A percentile compares a stretch with the other conserved stretches of the same genome.
These are phyloP conservation scores for Chaetoderma sp. DNA, from an alignment of 2,888 invertebrate genomes.

Conservation along the genomic window DNA sequence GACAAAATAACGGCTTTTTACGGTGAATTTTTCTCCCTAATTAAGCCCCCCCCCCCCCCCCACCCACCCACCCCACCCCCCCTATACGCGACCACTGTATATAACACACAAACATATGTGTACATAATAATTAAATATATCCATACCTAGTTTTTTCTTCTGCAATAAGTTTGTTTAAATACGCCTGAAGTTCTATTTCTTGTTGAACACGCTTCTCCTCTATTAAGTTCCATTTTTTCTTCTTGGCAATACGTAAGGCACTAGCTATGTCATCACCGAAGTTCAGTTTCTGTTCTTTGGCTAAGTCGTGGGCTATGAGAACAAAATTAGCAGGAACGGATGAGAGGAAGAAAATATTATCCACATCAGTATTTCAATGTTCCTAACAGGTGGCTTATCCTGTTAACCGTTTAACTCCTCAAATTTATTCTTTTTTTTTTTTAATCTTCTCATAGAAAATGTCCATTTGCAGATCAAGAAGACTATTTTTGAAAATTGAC, in stretches of 20 bases:
- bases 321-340: not conserved
- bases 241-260: conserved; percentile 88
- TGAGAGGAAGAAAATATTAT: not conserved
- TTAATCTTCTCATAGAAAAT: too few relatives aligned
- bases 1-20: too few relatives aligned
- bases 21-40: too few relatives aligned
- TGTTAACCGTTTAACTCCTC: not conserved
- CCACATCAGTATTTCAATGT: not conserved
- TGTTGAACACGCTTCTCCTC: conserved; percentile 95
- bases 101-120: too few relatives aligned
- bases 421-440: not conserved
- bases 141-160: conserved; percentile 82
- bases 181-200: conserved; percentile 90
- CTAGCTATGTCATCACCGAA: conserved; percentile 98
- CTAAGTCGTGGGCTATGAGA: conserved; percentile 79
- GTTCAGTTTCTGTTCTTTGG: conserved; percentile 89
- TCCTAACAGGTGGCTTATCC: not conserved
- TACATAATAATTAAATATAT: too few relatives aligned
- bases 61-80: too few relatives aligned
- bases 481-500: too few relatives aligned
- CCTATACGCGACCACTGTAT: too few relatives aligned
- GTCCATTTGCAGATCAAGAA: too few relatives aligned
- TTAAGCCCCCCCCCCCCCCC: too few relatives aligned
- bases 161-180: conserved; percentile 80
- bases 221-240: conserved; percentile 90